A percentile compares a stretch with the other conserved stretches of the same genome.
phyloP scores from a whole-genome alignment of 2,888 invertebrate genomes.

The Formica aserva region DNA sequence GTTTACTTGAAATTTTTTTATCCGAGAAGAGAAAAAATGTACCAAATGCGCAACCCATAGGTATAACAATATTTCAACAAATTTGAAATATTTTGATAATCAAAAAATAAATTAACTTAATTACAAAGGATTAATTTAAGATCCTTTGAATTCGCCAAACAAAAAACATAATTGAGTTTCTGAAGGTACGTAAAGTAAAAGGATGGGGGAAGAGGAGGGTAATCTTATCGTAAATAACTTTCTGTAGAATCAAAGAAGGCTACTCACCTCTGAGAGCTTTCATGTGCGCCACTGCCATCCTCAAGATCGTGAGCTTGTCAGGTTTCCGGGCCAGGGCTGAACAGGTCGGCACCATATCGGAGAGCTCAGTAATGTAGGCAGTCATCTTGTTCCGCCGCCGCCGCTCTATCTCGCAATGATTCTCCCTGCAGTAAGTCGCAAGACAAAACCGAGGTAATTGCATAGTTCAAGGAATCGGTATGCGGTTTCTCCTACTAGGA shows the following conservation, averaged over 20 bases:
- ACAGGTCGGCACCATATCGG: constrained; percentile 99
- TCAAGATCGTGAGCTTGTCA: constrained; percentile 98
- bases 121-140: too few relatives aligned
- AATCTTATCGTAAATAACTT: not conserved
- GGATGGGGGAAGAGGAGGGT: not conserved
- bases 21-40: constrained; percentile 6
- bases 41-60: not conserved
- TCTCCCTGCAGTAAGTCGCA: constrained; percentile 93
- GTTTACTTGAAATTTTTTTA: not conserved
- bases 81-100: not conserved
- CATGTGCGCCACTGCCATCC: constrained; percentile 99
- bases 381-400: constrained; percentile 99
- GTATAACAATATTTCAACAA: not conserved
- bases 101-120: not conserved
- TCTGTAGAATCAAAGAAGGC: not conserved
- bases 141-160: too few relatives aligned
- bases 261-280: constrained; percentile 96
- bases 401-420: constrained; percentile 99
- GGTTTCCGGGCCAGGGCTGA: constrained; percentile 99
- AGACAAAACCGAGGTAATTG: constrained; percentile 81
- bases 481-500: constrained; percentile 40
- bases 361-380: constrained; percentile 99
- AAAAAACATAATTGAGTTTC: too few relatives aligned
- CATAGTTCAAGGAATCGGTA: constrained; percentile 71
- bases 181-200: not conserved